Evolutionary conservation across 2,113 vertebrate species (phyloP), one percentile per base, ranked within the genome.

Genomic region (Burhinus oedicnemus): DNA sequence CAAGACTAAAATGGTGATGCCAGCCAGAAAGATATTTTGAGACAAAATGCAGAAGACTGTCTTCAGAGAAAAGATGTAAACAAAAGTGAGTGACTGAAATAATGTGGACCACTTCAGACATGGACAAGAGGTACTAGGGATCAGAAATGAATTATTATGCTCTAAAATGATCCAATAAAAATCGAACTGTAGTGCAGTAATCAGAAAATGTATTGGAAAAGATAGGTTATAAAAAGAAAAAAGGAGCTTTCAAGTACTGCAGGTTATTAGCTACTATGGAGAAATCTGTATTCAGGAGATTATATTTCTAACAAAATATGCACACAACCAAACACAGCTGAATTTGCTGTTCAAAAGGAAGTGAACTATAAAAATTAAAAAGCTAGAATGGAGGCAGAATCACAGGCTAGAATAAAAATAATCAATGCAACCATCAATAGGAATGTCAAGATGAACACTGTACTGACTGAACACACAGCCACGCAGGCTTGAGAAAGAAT

Each of bases 401-500:
- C 91, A 88, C 68, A 95, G 49, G 89, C 80, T 54, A 78, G 91
- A 95, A 98, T 94, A 98, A 69, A 89, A 97, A 95, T 94, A 95
- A 97, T 98, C 97, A 97, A 96, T 97, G 94, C 83, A 96, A 93
- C 95, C 87, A 96, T 97, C 94, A 96, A 97, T 91, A 93, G 90
- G 85, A 86, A 91, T 52, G 81, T 90, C 6, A 61, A 96, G 93
- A 97, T 96, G 95, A 97, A 95, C 94, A 85, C 30, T 82, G 91
- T 20, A 87, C 91, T 94, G 97, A 97, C 93, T 96, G 91, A 86
- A 90, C 90, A 91, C 80, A 54, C 60, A 87, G 77, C 54, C 91
- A 89, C 22, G 1, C 58, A 88, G 83, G 92, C 78, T 91, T 58
- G 68, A 94, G 95, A 85, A 98, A 95, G 87, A 97, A 98, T 94